phyloP scores from a whole-genome alignment of 2,888 invertebrate genomes.

The Lepidochitona cinerea region DNA sequence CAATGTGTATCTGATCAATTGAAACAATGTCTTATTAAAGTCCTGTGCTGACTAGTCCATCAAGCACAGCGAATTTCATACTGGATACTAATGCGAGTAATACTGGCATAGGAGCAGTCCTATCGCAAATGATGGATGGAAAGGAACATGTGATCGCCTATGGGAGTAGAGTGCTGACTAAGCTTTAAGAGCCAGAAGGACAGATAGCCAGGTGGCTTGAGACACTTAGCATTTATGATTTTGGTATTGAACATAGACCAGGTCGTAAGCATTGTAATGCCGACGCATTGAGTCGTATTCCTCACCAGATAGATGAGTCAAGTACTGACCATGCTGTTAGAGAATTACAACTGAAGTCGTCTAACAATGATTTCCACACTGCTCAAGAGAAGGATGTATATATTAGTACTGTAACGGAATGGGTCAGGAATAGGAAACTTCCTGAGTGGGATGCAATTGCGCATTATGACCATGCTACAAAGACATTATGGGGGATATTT shows the following conservation, averaged over 20 bases:
- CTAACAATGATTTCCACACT: neutral
- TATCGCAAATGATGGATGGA: conserved; percentile 24
- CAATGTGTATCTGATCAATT: conserved; percentile 14
- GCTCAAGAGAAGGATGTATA: neutral
- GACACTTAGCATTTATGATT: conserved; percentile 4
- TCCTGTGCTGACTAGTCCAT: too few species aligned
- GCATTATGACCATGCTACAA: neutral
- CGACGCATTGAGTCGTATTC: too few species aligned
- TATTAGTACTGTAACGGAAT: neutral
- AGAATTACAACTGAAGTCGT: too few species aligned
- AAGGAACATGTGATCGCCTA: conserved; percentile 25
- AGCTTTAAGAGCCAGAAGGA: conserved; percentile 19
- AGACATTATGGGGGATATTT: neutral
- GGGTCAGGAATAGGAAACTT: neutral
- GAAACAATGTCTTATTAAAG: conserved; percentile 17
- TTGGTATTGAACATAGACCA: neutral
- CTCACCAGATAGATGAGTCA: too few species aligned
- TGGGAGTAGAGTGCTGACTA: conserved; percentile 21
- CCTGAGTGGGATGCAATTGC: neutral
- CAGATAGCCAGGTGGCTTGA: conserved; percentile 21
- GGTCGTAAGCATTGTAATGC: neutral
- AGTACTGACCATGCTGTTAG: too few species aligned
- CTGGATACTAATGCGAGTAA: conserved; percentile 27
- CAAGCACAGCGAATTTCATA: too few species aligned
- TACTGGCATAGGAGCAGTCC: conserved; percentile 22